Conservation (phyloP, 2,113 vertebrate genomes). For the Acanthisitta chloris region DNA sequence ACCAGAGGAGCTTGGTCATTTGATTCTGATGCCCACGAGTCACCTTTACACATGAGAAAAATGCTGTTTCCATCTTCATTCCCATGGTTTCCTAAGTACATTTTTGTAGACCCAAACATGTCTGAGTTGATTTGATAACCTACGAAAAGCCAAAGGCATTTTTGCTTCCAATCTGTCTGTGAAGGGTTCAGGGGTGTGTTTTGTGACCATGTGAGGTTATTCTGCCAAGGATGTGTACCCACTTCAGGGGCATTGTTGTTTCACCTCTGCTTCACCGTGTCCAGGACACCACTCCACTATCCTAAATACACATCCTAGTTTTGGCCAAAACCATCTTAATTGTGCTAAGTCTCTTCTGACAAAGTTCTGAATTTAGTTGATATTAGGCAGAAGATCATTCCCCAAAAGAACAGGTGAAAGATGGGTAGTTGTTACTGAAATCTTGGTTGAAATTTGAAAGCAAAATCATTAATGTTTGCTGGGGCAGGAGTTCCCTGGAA, state of each 20-base stretch:
- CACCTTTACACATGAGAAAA: background rate
- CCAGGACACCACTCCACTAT: background rate
- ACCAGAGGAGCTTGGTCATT: background rate
- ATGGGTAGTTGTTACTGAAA: background rate
- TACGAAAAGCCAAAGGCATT: background rate
- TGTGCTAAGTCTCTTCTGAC: background rate
- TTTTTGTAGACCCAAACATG: background rate
- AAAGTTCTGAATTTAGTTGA: background rate
- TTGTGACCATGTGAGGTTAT: background rate
- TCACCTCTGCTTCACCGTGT: background rate
- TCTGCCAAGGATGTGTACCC: background rate
- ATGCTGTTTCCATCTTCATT: background rate
- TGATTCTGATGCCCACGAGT: background rate
- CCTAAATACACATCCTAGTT: background rate
- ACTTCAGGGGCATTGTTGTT: background rate
- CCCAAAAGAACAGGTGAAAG: background rate
- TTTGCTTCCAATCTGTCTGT: background rate
- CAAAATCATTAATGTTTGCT: background rate
- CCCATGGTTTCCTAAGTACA: background rate
- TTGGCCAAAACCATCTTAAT: background rate
- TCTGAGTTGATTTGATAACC: background rate
- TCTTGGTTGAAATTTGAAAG: background rate
- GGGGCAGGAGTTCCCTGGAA: background rate
- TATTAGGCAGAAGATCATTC: background rate
- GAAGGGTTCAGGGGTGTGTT: background rate